A percentile compares a stretch with the other conserved stretches of the same genome.
Evolutionary conservation across 2,888 invertebrate species (phyloP).

Genomic region (Catotricha subobsoleta): DNA sequence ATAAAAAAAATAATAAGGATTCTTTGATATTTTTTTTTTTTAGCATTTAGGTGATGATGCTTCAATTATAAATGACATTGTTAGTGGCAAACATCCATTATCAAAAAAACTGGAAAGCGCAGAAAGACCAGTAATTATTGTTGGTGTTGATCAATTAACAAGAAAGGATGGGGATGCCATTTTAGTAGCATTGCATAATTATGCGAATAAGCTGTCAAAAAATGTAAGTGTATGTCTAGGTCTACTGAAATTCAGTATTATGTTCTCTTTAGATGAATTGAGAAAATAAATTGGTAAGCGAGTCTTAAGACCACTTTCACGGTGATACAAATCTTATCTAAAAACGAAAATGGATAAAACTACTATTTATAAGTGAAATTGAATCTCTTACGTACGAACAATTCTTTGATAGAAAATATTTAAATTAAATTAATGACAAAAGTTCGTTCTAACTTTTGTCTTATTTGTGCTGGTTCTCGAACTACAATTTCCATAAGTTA

Average conservation of each 20-base stretch:
- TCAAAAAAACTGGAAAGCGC: constrained; percentile 51
- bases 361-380: too few species aligned
- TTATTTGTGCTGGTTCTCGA: too few species aligned
- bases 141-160: constrained; percentile 73
- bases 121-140: constrained; percentile 77
- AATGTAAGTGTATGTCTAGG: constrained; percentile 32
- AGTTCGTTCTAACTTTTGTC: too few species aligned
- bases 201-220: constrained; percentile 43
- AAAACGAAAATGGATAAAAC: too few species aligned
- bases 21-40: constrained; percentile 13
- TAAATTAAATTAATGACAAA: too few species aligned
- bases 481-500: too few species aligned
- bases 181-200: constrained; percentile 51
- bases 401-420: too few species aligned
- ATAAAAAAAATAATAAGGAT: not conserved
- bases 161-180: constrained; percentile 64
- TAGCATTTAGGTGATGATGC: constrained; percentile 73
- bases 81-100: constrained; percentile 51
- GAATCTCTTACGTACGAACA: too few species aligned
- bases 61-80: constrained; percentile 52
- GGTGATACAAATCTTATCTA: too few species aligned
- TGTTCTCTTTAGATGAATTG: not conserved
- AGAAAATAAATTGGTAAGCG: too few species aligned
- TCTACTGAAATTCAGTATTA: too few species aligned
- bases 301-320: too few species aligned